phyloP scores from a whole-genome alignment of 2,888 invertebrate genomes.

The Chironomus riparius region DNA sequence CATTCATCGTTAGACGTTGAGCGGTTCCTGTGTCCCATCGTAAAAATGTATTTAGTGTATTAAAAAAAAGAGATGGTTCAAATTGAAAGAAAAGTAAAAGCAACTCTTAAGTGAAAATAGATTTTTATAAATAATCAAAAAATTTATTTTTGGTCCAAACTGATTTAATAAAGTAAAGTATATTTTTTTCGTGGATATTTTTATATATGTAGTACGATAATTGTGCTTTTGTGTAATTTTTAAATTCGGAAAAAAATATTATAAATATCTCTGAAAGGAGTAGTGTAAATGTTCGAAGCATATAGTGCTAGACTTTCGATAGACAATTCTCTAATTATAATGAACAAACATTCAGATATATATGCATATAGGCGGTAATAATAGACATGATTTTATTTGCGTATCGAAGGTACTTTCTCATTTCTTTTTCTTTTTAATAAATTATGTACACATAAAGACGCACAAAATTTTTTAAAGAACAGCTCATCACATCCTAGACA shows the following conservation, averaged over 20 bases:
- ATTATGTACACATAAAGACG: too few species aligned
- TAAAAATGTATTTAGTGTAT: constrained; percentile 26
- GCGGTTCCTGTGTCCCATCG: constrained; percentile 23
- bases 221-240: constrained; percentile 8
- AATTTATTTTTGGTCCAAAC: constrained; percentile 26
- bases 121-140: constrained; percentile 28
- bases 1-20: constrained; percentile 27
- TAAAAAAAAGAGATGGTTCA: constrained; percentile 14
- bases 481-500: too few species aligned
- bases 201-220: constrained; percentile 5
- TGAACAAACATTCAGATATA: not conserved
- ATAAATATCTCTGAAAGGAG: not conserved
- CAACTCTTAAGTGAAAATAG: constrained; percentile 25
- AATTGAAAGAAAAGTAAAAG: constrained; percentile 23
- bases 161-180: constrained; percentile 10
- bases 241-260: constrained; percentile 10
- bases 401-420: too few species aligned
- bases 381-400: too few species aligned
- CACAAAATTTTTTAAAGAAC: too few species aligned
- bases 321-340: constrained; percentile 27
- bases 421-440: too few species aligned
- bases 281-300: constrained; percentile 11
- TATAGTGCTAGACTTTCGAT: constrained; percentile 25
- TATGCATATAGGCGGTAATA: too few species aligned
- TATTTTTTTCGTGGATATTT: constrained; percentile 10